These are phyloP conservation scores for Drosophila niveifrons DNA, from an alignment of 2,888 invertebrate species.

Conservation along the genomic window DNA sequence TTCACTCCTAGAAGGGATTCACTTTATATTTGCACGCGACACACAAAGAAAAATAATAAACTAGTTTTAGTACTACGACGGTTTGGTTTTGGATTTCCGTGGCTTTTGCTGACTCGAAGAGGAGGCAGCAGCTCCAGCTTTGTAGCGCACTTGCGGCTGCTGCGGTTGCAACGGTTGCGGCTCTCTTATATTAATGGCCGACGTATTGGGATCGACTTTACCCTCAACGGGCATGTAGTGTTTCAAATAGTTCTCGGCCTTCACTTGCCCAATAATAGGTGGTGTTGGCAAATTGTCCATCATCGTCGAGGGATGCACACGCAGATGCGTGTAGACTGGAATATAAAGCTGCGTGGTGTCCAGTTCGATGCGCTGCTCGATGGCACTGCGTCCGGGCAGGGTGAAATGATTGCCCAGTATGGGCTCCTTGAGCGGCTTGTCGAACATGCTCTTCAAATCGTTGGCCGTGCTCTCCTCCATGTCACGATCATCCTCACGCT, in stretches of 20 bases:
- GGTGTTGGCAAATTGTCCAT: conserved; percentile 88
- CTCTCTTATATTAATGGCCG: conserved; percentile 54
- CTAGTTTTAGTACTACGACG: neutral
- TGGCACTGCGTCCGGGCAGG: conserved; percentile 85
- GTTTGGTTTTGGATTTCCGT: conserved; percentile 17
- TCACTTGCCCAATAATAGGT: conserved; percentile 85
- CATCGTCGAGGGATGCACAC: conserved; percentile 87
- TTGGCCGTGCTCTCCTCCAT: conserved; percentile 33
- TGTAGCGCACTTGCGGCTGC: neutral
- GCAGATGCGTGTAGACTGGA: conserved; percentile 90
- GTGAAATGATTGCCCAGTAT: conserved; percentile 88
- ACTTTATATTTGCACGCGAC: conserved; percentile 49
- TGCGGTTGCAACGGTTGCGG: conserved; percentile 11
- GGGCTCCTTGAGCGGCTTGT: conserved; percentile 87
- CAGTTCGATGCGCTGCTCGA: conserved; percentile 86
- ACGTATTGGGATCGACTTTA: conserved; percentile 45
- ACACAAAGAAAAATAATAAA: conserved; percentile 15
- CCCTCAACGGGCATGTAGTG: conserved; percentile 66
- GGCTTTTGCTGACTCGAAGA: neutral
- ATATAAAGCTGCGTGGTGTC: conserved; percentile 89
- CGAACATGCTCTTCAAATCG: conserved; percentile 84
- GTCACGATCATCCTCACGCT: conserved; percentile 57
- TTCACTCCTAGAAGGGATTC: conserved; percentile 63
- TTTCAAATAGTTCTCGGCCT: conserved; percentile 76
- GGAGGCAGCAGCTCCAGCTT: conserved; percentile 25